Evolutionary conservation across 2,888 invertebrate species (phyloP).

Genomic region (Chloroclystis v-ata): DNA sequence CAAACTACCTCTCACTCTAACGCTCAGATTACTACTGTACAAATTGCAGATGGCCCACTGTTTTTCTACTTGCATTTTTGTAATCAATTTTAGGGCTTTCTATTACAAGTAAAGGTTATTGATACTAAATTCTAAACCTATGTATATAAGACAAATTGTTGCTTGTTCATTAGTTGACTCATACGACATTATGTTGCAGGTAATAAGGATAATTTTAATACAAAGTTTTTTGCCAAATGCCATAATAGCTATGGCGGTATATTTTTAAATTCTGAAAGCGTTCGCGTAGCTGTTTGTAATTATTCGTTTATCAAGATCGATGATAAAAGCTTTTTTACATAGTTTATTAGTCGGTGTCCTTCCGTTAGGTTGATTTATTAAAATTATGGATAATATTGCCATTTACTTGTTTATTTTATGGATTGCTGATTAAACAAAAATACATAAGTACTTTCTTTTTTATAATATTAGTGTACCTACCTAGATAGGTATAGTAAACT

Average conservation of each 20-base stretch:
- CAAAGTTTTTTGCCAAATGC: slow-evolving; percentile 60
- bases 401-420: slow-evolving; percentile 4
- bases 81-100: slow-evolving; percentile 52
- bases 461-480: too few relatives aligned
- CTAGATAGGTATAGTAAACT: background rate
- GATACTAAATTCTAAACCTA: slow-evolving; percentile 25
- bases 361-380: slow-evolving; percentile 45
- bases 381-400: slow-evolving; percentile 30
- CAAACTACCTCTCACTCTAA: slow-evolving; percentile 43
- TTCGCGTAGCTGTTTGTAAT: slow-evolving; percentile 65
- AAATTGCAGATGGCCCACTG: slow-evolving; percentile 68
- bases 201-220: slow-evolving; percentile 62
- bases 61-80: slow-evolving; percentile 64
- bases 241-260: slow-evolving; percentile 61
- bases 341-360: slow-evolving; percentile 59
- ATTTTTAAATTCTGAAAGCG: slow-evolving; percentile 59
- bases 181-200: slow-evolving; percentile 31
- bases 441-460: too few relatives aligned
- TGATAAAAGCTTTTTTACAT: slow-evolving; percentile 58
- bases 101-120: slow-evolving; percentile 30
- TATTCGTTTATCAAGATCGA: slow-evolving; percentile 68
- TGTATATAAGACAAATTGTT: slow-evolving; percentile 22
- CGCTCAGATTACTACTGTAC: slow-evolving; percentile 55
- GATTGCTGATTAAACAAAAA: slow-evolving; percentile 4
- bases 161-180: slow-evolving; percentile 10